A percentile compares a stretch with the other conserved stretches of the same genome.
phyloP scores from a whole-genome alignment of 2,113 vertebrate species.

The Elaphurus davidianus region DNA sequence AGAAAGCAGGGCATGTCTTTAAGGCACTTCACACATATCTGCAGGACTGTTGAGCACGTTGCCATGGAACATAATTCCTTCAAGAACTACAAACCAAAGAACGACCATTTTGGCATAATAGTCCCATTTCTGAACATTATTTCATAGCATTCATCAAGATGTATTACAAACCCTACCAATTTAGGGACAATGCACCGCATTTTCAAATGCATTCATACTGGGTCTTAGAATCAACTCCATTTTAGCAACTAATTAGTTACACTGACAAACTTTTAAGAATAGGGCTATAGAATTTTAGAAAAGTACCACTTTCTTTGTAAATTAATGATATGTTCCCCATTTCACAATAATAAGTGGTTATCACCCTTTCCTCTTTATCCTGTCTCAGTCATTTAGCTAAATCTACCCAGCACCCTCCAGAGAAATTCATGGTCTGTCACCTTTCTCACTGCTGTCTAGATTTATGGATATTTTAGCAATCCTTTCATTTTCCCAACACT shows the following conservation, averaged over 20 bases:
- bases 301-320: constrained; percentile 50
- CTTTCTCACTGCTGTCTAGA: background rate
- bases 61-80: constrained; percentile 41
- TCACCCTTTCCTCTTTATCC: constrained; percentile 7
- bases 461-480: constrained; percentile 18
- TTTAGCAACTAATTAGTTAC: constrained; percentile 25
- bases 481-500: background rate
- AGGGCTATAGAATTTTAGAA: background rate
- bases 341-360: constrained; percentile 40
- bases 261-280: constrained; percentile 44
- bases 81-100: constrained; percentile 54
- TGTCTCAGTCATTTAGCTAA: constrained; percentile 52
- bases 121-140: constrained; percentile 55
- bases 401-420: background rate
- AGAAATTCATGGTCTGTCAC: constrained; percentile 52
- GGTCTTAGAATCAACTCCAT: constrained; percentile 14
- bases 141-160: constrained; percentile 51
- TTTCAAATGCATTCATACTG: constrained; percentile 40
- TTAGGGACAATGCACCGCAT: constrained; percentile 40
- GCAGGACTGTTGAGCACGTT: background rate
- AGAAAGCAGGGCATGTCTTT: background rate
- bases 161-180: constrained; percentile 59
- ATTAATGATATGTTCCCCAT: constrained; percentile 17
- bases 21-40: background rate
- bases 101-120: constrained; percentile 45